Evolutionary conservation across 2,888 invertebrate species (phyloP).

Genomic region (Nephrotoma flavescens): DNA sequence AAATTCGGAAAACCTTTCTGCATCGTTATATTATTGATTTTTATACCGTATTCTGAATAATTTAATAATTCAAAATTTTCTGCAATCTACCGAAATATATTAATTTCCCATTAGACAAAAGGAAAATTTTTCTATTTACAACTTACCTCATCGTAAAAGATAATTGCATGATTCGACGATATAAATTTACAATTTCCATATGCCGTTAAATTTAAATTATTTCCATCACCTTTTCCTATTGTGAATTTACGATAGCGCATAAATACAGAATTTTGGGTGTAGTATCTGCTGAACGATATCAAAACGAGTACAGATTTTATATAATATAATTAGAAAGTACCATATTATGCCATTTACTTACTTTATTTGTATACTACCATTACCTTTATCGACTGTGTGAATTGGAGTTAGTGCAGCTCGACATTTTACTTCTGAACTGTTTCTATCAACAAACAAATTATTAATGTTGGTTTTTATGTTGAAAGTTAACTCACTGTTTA

Average conservation of each 20-base stretch:
- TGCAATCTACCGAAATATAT: constrained; percentile 42
- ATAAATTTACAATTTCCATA: constrained; percentile 56
- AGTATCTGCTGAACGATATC: background rate
- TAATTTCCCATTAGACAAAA: background rate
- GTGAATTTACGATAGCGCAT: constrained; percentile 55
- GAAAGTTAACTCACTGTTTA: background rate
- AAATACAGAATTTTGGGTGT: constrained; percentile 29
- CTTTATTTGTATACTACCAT: background rate
- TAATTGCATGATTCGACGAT: constrained; percentile 61
- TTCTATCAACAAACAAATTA: no score
- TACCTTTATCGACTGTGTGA: background rate
- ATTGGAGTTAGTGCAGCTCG: background rate
- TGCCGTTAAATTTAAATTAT: constrained; percentile 42
- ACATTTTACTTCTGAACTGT: background rate
- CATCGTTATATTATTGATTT: constrained; percentile 44
- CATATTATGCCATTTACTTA: background rate
- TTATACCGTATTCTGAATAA: constrained; percentile 79
- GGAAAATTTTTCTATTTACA: background rate
- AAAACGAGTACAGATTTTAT: no score
- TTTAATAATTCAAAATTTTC: constrained; percentile 82
- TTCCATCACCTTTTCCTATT: constrained; percentile 53
- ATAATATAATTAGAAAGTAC: no score
- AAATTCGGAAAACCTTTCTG: background rate
- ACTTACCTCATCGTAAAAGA: constrained; percentile 68
- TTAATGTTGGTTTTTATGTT: no score